Evolutionary conservation across 2,888 invertebrate genomes (phyloP).

Genomic region (Uloborus plumipes): DNA sequence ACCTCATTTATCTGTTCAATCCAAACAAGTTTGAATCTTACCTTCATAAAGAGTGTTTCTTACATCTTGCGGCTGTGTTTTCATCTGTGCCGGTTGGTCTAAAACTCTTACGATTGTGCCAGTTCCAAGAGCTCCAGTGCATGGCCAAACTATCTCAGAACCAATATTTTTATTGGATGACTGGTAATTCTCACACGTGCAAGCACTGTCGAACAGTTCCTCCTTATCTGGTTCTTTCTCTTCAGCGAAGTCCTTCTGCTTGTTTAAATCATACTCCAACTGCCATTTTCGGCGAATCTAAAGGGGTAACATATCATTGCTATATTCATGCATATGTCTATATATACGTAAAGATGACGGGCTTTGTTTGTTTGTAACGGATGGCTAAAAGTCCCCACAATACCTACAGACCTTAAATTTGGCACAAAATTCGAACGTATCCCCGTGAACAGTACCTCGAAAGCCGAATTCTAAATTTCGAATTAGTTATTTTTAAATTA

Average conservation of each 20-base stretch:
- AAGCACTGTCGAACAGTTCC: not conserved
- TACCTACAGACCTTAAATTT: too few species aligned
- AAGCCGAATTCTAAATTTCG: too few species aligned
- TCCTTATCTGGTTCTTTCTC: not conserved
- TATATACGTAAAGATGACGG: too few species aligned
- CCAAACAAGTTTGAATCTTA: not conserved
- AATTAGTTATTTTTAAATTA: too few species aligned
- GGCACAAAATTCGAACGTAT: too few species aligned
- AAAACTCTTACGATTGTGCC: conserved; percentile 23
- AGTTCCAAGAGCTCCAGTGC: conserved; percentile 27
- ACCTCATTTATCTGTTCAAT: not conserved
- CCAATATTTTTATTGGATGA: not conserved
- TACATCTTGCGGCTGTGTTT: not conserved
- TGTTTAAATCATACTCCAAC: not conserved
- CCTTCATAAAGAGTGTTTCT: conserved; percentile 26
- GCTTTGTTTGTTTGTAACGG: too few species aligned
- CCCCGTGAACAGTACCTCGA: too few species aligned
- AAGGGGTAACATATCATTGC: not conserved
- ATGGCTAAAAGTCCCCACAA: too few species aligned
- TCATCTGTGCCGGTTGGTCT: conserved; percentile 19
- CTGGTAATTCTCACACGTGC: conserved; percentile 6
- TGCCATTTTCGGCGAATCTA: conserved; percentile 43
- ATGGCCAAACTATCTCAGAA: conserved; percentile 30
- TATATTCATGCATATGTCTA: too few species aligned
- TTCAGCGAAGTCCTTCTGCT: not conserved